Percentiles rank a stretch among this genome's conserved stretches.
Conservation (phyloP, 2,797 vertebrate genomes). For the Anas georgica region DNA sequence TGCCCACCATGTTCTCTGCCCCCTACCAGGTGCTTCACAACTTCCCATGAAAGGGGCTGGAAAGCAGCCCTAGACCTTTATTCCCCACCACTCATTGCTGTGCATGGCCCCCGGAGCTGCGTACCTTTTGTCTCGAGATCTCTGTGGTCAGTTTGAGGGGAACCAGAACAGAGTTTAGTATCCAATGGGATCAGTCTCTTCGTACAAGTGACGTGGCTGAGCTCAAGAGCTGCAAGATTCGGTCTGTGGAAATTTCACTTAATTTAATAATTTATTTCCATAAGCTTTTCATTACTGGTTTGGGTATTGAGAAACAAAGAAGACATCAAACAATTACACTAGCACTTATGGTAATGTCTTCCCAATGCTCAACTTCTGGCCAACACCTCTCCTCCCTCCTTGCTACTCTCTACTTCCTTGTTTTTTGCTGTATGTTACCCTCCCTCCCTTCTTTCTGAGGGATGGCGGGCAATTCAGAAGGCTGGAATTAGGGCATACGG, state of each 20-base stretch:
- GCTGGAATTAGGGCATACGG: too few relatives aligned
- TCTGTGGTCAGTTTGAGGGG: neutral
- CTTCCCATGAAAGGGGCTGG: neutral
- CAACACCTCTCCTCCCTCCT: too few relatives aligned
- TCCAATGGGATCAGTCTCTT: neutral
- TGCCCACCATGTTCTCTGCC: neutral
- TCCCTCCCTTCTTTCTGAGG: too few relatives aligned
- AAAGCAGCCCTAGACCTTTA: neutral
- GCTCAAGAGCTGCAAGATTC: neutral
- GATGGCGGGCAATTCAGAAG: too few relatives aligned
- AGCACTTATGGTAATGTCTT: neutral
- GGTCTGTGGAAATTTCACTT: neutral
- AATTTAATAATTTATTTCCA: neutral
- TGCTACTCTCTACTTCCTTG: too few relatives aligned
- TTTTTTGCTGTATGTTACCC: too few relatives aligned
- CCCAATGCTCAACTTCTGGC: neutral
- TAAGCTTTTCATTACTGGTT: neutral
- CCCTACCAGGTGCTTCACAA: neutral
- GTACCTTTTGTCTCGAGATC: neutral
- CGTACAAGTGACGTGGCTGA: neutral
- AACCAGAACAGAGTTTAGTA: neutral
- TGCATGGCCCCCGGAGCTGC: neutral
- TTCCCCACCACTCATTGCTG: neutral
- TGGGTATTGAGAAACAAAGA: neutral
- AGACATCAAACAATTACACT: neutral